Evolutionary conservation across 2,888 invertebrate species (phyloP).

Genomic region (Euzophera pinguis): DNA sequence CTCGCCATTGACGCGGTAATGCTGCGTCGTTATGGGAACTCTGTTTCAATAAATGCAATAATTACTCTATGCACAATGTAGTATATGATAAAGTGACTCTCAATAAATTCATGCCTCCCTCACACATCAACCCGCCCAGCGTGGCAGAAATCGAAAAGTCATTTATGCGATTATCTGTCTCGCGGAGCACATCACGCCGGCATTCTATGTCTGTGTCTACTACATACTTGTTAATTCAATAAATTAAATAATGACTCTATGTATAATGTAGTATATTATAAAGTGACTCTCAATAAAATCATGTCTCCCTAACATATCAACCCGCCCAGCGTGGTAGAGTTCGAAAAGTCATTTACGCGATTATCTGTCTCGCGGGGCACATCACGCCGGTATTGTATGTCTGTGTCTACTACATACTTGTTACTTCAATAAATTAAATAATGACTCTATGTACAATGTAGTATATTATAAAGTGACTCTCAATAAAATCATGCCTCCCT

Average conservation of each 20-base stretch:
- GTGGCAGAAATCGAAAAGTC: slow-evolving; percentile 60
- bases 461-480: slow-evolving; percentile 20
- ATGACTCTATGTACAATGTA: no score
- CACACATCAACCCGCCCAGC: slow-evolving; percentile 44
- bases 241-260: no score
- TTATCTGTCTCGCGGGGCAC: slow-evolving; percentile 69
- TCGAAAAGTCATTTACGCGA: slow-evolving; percentile 72
- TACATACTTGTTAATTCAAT: no score
- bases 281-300: no score
- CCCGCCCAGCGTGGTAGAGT: slow-evolving; percentile 45
- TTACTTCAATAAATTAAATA: no score
- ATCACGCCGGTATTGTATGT: slow-evolving; percentile 59
- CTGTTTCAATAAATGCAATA: no score
- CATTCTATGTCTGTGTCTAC: slow-evolving; percentile 66
- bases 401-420: no score
- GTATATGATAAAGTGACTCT: slow-evolving; percentile 28
- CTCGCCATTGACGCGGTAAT: no score
- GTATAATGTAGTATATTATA: no score
- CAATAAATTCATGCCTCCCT: no score
- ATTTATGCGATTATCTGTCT: slow-evolving; percentile 72
- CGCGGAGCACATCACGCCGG: slow-evolving; percentile 57
- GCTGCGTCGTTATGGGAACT: no score
- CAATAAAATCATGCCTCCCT: slow-evolving; percentile 28
- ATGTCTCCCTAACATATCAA: slow-evolving; percentile 39
- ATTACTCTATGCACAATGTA: no score